A percentile compares a stretch with the other conserved stretches of the same genome.
These are phyloP conservation scores for Microtus oregoni DNA, from an alignment of 2,113 vertebrate genomes.

Conservation along the genomic window DNA sequence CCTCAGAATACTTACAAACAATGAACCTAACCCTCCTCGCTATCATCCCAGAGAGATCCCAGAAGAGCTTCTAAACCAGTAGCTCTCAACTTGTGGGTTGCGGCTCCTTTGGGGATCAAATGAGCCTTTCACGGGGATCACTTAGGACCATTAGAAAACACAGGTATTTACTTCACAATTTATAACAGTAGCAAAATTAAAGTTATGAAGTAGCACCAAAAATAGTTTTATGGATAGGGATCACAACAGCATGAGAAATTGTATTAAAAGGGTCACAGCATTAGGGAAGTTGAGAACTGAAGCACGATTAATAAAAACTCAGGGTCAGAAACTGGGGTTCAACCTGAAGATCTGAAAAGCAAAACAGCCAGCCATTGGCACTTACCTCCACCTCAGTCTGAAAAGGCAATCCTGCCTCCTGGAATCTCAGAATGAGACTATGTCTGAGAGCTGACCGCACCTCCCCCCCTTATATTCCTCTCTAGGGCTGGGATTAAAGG, in stretches of 20 bases:
- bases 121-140: background rate
- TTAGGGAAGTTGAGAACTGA: too few species aligned
- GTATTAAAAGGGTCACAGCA: background rate
- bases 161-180: background rate
- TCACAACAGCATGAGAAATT: background rate
- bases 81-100: background rate
- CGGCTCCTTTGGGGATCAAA: background rate
- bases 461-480: too few species aligned
- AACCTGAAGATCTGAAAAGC: too few species aligned
- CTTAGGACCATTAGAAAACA: background rate
- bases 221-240: background rate
- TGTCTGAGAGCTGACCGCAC: too few species aligned
- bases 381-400: too few species aligned
- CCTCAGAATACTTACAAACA: background rate
- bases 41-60: accelerated
- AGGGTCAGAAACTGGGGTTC: too few species aligned
- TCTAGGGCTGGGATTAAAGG: too few species aligned
- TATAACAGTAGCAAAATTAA: background rate
- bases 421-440: too few species aligned
- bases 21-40: background rate
- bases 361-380: too few species aligned
- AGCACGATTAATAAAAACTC: too few species aligned
- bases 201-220: background rate
- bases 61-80: background rate
- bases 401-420: too few species aligned